Evolutionary conservation across 2,797 vertebrate genomes (phyloP), one percentile per base, ranked within the genome.

Genomic region (Siniperca obscura): DNA sequence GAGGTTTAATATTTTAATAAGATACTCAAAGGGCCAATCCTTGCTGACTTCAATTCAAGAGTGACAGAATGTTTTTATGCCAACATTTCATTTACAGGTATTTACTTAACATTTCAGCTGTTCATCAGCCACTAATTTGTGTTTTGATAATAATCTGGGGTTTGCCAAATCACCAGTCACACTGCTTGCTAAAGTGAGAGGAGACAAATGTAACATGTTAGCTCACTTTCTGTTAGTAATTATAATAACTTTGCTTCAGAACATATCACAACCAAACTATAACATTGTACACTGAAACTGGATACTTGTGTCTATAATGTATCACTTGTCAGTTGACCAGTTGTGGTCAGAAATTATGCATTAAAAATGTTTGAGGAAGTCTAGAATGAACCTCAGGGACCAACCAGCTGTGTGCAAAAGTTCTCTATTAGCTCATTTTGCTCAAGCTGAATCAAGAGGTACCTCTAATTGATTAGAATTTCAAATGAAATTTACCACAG

Each of bases 1-100:
- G 87, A 88, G 60, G 25, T 86, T 86, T 76, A 62, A 61, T 65
- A 80, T 86, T 91, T 87, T 86, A 90, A 88, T 87, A 82, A 82
- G 79, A 76, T 60, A 57, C 64, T 87, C 57, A 34, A 14, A 53
- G 50, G 82, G 52, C 80, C 89, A 90, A 87, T 88, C 82, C 48
- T 64, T 21, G 27, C 50, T 78, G 80, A 83, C 52, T 86, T 80
- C 0, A 21, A 55, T 6, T 74, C 22, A 80, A 55, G 21, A 62
- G 19, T 59, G 69, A 81, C 27, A 50, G 22, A 22, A 9, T 1
- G 9, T 30, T 4, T 42, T 25, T 34, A 25, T 22, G 27, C 13
- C 34, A 25, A 61, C 21, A 76, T 74, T 76, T 70, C 2, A 75
- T 83, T 59, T 42, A 60, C 6, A n/a, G 1, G 11, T 38, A 34